Evolutionary conservation across 2,797 vertebrate genomes (phyloP).

Genomic region (Ciconia nigra): DNA sequence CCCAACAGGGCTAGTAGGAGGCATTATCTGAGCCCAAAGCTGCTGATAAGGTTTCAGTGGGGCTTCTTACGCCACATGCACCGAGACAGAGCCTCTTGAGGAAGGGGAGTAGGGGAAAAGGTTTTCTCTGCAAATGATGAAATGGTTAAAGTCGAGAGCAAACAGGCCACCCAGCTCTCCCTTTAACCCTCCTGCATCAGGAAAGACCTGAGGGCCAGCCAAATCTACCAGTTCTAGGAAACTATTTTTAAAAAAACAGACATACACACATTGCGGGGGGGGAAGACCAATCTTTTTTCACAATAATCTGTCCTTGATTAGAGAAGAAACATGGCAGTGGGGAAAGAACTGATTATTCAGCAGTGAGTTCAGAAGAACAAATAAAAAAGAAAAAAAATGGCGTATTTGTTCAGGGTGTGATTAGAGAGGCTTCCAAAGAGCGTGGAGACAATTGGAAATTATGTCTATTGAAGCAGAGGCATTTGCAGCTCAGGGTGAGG

Average conservation of each 20-base stretch:
- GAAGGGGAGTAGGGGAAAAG: neutral
- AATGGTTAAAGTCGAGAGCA: slow-evolving; percentile 42
- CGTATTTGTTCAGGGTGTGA: slow-evolving; percentile 63
- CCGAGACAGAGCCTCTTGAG: neutral
- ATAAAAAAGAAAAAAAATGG: neutral
- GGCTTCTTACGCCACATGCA: neutral
- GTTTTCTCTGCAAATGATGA: slow-evolving; percentile 13
- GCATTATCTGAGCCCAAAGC: neutral
- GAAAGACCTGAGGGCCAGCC: slow-evolving; percentile 19
- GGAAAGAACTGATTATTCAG: slow-evolving; percentile 52
- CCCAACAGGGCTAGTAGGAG: neutral
- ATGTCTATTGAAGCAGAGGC: slow-evolving; percentile 14
- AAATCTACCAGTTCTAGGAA: slow-evolving; percentile 65
- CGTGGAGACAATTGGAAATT: slow-evolving; percentile 61
- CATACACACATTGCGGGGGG: neutral
- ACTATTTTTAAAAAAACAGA: neutral
- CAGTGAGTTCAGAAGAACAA: slow-evolving; percentile 49
- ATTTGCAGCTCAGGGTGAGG: neutral
- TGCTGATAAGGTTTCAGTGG: neutral
- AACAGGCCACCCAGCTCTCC: slow-evolving; percentile 33
- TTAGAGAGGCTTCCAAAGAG: slow-evolving; percentile 35
- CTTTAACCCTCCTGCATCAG: slow-evolving; percentile 40
- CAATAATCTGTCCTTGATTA: slow-evolving; percentile 71
- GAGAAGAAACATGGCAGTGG: slow-evolving; percentile 42
- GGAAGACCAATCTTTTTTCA: slow-evolving; percentile 40